Base-by-base conservation (phyloP, 2,113 vertebrate genomes). In the Lethenteron reissneri region DNA sequence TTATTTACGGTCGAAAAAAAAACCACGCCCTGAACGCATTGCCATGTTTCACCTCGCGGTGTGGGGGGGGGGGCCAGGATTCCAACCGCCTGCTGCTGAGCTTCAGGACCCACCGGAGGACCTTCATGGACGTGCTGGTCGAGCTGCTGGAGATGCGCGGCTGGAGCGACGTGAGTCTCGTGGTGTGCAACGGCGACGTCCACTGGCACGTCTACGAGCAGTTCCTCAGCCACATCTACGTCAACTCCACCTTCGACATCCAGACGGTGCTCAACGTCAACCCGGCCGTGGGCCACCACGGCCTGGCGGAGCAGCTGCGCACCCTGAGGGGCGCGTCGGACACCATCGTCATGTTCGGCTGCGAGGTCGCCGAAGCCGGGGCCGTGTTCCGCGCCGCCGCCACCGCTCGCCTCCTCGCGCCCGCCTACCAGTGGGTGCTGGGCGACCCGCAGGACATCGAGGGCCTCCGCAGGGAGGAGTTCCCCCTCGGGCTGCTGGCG, bases 121-220 rank as follows among this genome's bases (percentile, higher is more conserved):
- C 85, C 76, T 84, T 85, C 21, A 87, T 84, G 13, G 84, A 83
- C 1, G 83, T 97, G 73, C 87, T 94, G 78, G 83, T 87, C 79
- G 86, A 86, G 0, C 86, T 97, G 76, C 85, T 97, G 77, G 81
- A 86, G 4, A 87, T 90, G 85, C 95, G 96, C 80, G 89, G 83
- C 80, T 97, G 94, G 94, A 94, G 89, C 78, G 92, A 95, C 78
- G 85, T 95, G 81, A 96, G 88, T 75, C 79, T 96, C 72, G 78
- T 97, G 74, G 81, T 95, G 15, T 97, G 94, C 81, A 88, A 88
- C 77, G 86, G 92, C 74, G 41, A 41, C 41, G 41, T 41, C 41
- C 41, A 41, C 41, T 87, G 86, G 86, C 88, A 95, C 75, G 79
- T 97, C 77, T 85, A 84, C 0, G 82, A 41, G 41, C 41, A 90